Conservation (phyloP, 2,888 invertebrate species). For the Torymus tubicola region DNA sequence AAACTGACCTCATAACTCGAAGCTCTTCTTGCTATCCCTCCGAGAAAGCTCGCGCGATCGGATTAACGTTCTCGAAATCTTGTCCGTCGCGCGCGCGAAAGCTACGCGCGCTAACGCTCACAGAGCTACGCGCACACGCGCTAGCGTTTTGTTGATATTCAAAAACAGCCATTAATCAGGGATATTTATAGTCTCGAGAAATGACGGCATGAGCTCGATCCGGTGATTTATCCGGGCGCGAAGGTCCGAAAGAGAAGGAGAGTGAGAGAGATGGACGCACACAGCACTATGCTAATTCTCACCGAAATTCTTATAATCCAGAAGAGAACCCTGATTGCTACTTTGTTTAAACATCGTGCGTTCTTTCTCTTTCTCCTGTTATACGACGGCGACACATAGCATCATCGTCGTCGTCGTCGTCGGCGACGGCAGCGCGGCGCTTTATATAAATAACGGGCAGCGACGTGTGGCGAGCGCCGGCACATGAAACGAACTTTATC, state of each 20-base stretch:
- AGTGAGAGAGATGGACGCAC: background rate
- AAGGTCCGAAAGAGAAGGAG: constrained; percentile 36
- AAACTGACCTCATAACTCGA: constrained; percentile 2
- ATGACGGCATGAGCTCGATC: constrained; percentile 48
- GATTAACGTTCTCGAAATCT: background rate
- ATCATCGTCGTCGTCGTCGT: background rate
- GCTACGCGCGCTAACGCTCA: background rate
- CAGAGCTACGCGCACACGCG: background rate
- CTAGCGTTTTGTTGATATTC: constrained; percentile 53
- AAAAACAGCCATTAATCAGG: constrained; percentile 57
- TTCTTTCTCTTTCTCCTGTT: too few relatives aligned
- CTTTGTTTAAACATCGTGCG: constrained; percentile 45
- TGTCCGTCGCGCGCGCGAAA: background rate
- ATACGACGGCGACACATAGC: background rate
- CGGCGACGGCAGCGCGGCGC: background rate
- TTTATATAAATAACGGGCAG: constrained; percentile 56
- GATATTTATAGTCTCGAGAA: constrained; percentile 56
- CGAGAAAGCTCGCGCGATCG: background rate
- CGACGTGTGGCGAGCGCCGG: constrained; percentile 51
- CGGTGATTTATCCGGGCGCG: constrained; percentile 55
- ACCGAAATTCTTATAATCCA: constrained; percentile 43
- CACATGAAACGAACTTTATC: constrained; percentile 60
- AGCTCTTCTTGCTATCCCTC: background rate
- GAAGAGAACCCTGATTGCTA: background rate
- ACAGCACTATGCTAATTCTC: constrained; percentile 43